A percentile compares a stretch with the other conserved stretches of the same genome.
These are phyloP conservation scores for Xylota sylvarum DNA, from an alignment of 2,888 invertebrate species.

Conservation along the genomic window DNA sequence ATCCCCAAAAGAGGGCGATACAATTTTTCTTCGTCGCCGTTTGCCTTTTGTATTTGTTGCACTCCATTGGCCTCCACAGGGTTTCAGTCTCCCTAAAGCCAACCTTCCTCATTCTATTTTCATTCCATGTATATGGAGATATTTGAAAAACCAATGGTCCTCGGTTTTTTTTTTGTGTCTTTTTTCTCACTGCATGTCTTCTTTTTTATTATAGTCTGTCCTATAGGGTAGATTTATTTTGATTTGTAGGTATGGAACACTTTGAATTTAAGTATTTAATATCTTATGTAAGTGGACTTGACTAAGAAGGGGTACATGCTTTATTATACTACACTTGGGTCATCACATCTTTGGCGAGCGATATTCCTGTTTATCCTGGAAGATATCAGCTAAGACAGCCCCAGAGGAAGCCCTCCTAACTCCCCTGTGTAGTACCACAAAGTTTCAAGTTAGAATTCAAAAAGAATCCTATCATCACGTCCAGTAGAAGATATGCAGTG, in stretches of 20 bases:
- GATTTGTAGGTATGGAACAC: neutral
- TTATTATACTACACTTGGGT: no score
- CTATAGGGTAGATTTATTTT: conserved; percentile 1
- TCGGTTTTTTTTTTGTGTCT: neutral
- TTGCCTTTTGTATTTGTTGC: conserved; percentile 51
- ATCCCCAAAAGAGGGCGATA: conserved; percentile 31
- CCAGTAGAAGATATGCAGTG: no score
- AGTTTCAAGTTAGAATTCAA: no score
- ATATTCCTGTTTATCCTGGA: no score
- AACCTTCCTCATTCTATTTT: conserved; percentile 52
- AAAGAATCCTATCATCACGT: no score
- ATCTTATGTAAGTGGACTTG: no score
- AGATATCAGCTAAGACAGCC: no score
- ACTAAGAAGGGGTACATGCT: no score
- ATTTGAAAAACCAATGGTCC: conserved; percentile 40
- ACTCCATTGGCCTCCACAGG: conserved; percentile 63
- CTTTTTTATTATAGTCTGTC: neutral
- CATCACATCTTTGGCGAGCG: no score
- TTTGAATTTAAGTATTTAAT: neutral
- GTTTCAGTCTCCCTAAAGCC: conserved; percentile 33
- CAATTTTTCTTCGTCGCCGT: conserved; percentile 5
- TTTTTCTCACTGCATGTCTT: neutral
- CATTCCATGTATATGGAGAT: conserved; percentile 12
- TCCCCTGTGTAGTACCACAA: no score
- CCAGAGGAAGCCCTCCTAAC: no score